These are phyloP conservation scores for Scotopteryx bipunctaria DNA, from an alignment of 2,888 invertebrate species.

Conservation along the genomic window DNA sequence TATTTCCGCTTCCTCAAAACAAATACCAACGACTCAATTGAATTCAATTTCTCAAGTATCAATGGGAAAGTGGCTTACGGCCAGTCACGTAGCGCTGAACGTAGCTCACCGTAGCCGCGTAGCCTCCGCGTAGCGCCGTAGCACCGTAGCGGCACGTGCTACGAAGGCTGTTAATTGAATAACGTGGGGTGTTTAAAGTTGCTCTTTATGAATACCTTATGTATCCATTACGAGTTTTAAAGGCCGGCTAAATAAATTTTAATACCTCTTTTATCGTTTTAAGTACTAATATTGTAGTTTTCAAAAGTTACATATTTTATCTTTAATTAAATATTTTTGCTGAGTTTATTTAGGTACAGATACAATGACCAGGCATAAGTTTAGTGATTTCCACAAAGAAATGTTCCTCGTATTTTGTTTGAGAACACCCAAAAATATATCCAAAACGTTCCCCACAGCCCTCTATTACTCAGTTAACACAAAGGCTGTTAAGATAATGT, in stretches of 20 bases:
- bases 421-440: slow-evolving; percentile 13
- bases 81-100: slow-evolving; percentile 43
- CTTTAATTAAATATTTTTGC: neutral
- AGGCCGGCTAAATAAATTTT: neutral
- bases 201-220: slow-evolving; percentile 33
- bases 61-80: slow-evolving; percentile 27
- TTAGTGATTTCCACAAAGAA: neutral
- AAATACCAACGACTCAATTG: slow-evolving; percentile 28
- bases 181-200: slow-evolving; percentile 55
- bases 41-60: slow-evolving; percentile 32
- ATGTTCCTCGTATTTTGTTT: neutral
- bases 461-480: slow-evolving; percentile 10
- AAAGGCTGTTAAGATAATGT: slow-evolving; percentile 42
- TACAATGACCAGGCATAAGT: neutral
- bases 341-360: no score
- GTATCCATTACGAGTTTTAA: neutral
- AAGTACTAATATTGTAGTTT: neutral
- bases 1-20: slow-evolving; percentile 25
- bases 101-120: slow-evolving; percentile 42
- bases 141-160: slow-evolving; percentile 53
- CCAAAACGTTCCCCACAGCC: slow-evolving; percentile 2
- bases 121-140: slow-evolving; percentile 43
- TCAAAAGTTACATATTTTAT: neutral
- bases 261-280: neutral
- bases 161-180: slow-evolving; percentile 65